phyloP scores from a whole-genome alignment of 2,888 invertebrate species.

The Calameuta pallipes region DNA sequence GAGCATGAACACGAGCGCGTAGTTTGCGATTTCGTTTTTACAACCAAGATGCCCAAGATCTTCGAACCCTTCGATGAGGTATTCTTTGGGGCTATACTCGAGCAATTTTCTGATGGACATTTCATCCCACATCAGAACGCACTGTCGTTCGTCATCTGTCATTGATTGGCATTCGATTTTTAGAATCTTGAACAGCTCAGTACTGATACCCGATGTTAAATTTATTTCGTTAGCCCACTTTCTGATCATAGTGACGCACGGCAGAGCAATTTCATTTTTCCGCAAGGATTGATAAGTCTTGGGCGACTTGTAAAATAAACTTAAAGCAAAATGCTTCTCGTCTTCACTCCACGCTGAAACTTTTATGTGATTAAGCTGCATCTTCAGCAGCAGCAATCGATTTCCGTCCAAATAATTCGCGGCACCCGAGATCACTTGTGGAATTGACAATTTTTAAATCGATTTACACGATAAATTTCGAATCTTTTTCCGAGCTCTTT shows the following conservation, averaged over 20 bases:
- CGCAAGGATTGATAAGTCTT: slow-evolving; percentile 38
- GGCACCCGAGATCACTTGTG: slow-evolving; percentile 13
- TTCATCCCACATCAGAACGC: slow-evolving; percentile 42
- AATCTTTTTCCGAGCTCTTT: too few relatives aligned
- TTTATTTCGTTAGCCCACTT: slow-evolving; percentile 40
- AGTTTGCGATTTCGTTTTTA: slow-evolving; percentile 28
- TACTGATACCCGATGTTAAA: slow-evolving; percentile 36
- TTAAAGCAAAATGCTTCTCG: slow-evolving; percentile 42
- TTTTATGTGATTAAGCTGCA: slow-evolving; percentile 31
- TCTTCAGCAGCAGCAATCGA: slow-evolving; percentile 16
- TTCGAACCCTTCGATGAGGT: slow-evolving; percentile 36
- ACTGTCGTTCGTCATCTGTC: slow-evolving; percentile 32
- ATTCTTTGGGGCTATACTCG: slow-evolving; percentile 32
- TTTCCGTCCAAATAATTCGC: slow-evolving; percentile 10
- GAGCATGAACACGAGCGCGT: slow-evolving; percentile 41
- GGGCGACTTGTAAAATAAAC: slow-evolving; percentile 48
- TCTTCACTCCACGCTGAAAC: slow-evolving; percentile 33
- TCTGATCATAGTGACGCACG: slow-evolving; percentile 37
- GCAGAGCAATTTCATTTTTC: slow-evolving; percentile 37
- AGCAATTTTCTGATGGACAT: slow-evolving; percentile 36
- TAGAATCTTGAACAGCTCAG: slow-evolving; percentile 32
- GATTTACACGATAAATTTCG: too few relatives aligned
- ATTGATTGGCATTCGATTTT: slow-evolving; percentile 36
- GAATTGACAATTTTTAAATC: background rate
- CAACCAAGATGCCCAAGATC: slow-evolving; percentile 35